Evolutionary conservation across 1,140 invertebrate genomes (phyloP), one percentile per base, ranked within the genome.

Genomic region (Chrysoperla carnea): DNA sequence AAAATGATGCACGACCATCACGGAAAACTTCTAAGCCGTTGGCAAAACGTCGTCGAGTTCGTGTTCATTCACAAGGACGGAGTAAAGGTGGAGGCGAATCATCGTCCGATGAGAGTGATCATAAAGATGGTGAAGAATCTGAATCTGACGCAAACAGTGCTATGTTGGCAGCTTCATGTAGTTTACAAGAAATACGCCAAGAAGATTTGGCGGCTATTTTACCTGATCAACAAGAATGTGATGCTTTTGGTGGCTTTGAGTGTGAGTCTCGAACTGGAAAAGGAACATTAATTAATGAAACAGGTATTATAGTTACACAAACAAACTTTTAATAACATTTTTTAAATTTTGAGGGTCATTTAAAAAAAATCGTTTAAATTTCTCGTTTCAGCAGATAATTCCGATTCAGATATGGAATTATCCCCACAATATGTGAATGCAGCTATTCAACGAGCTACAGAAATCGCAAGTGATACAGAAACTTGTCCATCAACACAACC

Each of bases 371-470:
- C 17, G 17, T 23, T 23, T 23, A 3, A 23, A 3, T 23, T 23
- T 33, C n/a, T 40, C 43, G 11, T 48, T 27, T 29, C 47, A 62
- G 61, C 57, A 43, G 70, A 72, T 50, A 66, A 73, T 39, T 75
- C 73, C 3, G 70, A 72, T 45, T 78, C 75, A 52, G 76, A 79
- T 59, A 76, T 76, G 63, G 75, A 81, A 57, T 56, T 80, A 33
- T 70, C 76, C 8, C 70, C 72, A 41, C 73, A 75, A 48, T 79
- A 31, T 23, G 17, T 76, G 3, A 76, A 72, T 50, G 77, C 76
- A 8, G 72, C 76, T 11, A 80, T 82, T 47, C 71, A 75, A 51
- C 59, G 74, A 44, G 71, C 73, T 5, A 75, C 75, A 37, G 68
- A 68, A 29, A 68, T 68, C 48, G 68, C 66, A 8, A 76, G 75